These are phyloP conservation scores for Callosobruchus maculatus DNA, from an alignment of 2,888 invertebrate species.

Conservation along the genomic window DNA sequence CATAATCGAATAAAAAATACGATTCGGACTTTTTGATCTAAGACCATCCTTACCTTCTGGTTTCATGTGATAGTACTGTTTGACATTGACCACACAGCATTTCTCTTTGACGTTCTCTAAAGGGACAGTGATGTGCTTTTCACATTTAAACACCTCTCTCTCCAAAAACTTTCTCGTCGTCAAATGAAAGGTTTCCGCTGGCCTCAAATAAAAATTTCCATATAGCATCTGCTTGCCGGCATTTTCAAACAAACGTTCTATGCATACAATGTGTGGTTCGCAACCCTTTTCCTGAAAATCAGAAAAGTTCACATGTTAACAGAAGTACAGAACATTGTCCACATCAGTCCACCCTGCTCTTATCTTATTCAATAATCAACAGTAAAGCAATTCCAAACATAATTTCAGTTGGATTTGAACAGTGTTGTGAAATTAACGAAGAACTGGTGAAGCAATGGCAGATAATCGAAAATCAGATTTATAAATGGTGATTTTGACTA, in stretches of 20 bases:
- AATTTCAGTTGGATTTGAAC: too few relatives aligned
- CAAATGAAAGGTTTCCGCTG: slow-evolving; percentile 94
- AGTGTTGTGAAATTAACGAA: too few relatives aligned
- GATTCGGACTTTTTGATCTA: too few relatives aligned
- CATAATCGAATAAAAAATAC: too few relatives aligned
- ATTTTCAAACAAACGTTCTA: slow-evolving; percentile 76
- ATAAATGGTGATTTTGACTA: too few relatives aligned
- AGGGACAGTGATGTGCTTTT: slow-evolving; percentile 79
- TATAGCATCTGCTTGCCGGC: slow-evolving; percentile 84
- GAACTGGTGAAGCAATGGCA: too few relatives aligned
- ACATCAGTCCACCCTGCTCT: too few relatives aligned
- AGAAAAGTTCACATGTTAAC: too few relatives aligned
- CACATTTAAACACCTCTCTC: slow-evolving; percentile 95
- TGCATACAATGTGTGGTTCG: slow-evolving; percentile 65
- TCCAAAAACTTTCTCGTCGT: slow-evolving; percentile 93
- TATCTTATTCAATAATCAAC: too few relatives aligned
- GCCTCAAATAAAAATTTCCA: slow-evolving; percentile 88
- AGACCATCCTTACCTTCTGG: slow-evolving; percentile 71
- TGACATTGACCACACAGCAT: slow-evolving; percentile 91
- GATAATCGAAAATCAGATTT: too few relatives aligned
- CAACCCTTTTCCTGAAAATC: slow-evolving; percentile 51
- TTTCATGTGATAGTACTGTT: slow-evolving; percentile 86
- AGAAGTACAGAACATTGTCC: too few relatives aligned
- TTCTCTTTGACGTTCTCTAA: slow-evolving; percentile 81
- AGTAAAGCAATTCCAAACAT: too few relatives aligned